Evolutionary conservation across 2,797 vertebrate genomes (phyloP), one percentile per base, ranked within the genome.

Genomic region (Ictinia mississippiensis): DNA sequence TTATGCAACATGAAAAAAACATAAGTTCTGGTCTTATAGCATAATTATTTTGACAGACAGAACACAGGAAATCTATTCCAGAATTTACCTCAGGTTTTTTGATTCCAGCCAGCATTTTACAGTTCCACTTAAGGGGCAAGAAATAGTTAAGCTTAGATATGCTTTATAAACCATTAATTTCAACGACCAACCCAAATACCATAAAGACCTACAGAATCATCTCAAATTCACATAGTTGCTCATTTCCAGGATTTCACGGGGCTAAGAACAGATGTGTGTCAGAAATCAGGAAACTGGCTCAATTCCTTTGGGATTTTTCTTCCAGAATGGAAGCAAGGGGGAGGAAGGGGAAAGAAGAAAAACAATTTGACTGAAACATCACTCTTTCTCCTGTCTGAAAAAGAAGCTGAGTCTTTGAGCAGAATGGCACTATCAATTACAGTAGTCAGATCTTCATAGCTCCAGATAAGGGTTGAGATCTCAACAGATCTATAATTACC

Each of bases 211-310:
- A 80, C 82, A 96, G 89, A 94, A 94, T 93, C 82, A 92, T 87
- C 92, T 95, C 93, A 89, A 81, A 94, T 96, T 96, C 89, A 94
- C 81, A 89, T 77, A 96, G 90, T 62, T 92, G 75, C 61, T 93
- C 92, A 94, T 89, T 94, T 96, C 90, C 78, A 97, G 93, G 89
- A 96, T 96, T 97, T 97, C 94, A 96, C 15, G 5, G 87, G n/a
- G 87, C 84, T 94, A 94, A 78, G 68, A 95, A 89, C 90, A 96
- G 93, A 92, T 96, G 90, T 33, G 61, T 92, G 89, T 93, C 83
- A 94, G 89, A 95, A 96, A 94, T 65, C 87, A 89, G 95, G 91
- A 95, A 96, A 95, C 91, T 78, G 67, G 44, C 67, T 90, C 38
- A 40, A 68, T 38, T 96, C 83, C 74, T 85, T 55, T 5, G 67